Evolutionary conservation across 2,797 vertebrate species (phyloP).

Genomic region (Betta splendens): DNA sequence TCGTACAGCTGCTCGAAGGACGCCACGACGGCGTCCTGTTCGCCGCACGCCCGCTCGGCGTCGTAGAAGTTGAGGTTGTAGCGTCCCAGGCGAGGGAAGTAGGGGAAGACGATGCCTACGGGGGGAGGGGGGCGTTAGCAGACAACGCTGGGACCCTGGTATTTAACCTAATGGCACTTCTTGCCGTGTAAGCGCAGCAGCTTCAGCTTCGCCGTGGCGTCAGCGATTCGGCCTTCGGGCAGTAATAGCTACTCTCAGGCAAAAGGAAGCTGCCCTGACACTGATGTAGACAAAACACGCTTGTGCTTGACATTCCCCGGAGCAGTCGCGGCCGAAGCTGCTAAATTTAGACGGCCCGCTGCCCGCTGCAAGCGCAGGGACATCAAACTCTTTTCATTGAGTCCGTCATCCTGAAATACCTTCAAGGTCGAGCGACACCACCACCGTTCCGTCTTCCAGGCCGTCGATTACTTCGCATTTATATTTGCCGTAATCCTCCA

Average conservation of each 20-base stretch:
- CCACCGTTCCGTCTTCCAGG: constrained; percentile 89
- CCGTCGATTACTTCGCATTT: constrained; percentile 98
- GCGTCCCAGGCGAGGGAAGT: constrained; percentile 89
- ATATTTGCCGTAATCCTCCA: constrained; percentile 95
- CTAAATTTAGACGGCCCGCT: constrained; percentile 50
- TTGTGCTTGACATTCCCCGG: constrained; percentile 39
- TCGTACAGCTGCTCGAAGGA: constrained; percentile 93
- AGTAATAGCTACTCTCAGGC: constrained; percentile 25
- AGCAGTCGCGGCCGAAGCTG: constrained; percentile 19
- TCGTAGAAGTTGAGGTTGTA: constrained; percentile 94
- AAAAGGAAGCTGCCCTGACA: constrained; percentile 32
- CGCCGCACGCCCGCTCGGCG: constrained; percentile 86
- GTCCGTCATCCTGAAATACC: constrained; percentile 77
- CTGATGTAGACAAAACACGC: constrained; percentile 23
- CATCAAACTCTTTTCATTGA: constrained; percentile 17
- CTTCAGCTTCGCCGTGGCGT: constrained; percentile 3
- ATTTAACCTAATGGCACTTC: constrained; percentile 6
- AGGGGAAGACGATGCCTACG: constrained; percentile 91
- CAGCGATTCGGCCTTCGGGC: constrained; percentile 11
- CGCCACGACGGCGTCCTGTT: constrained; percentile 91
- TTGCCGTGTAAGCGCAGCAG: constrained; percentile 33
- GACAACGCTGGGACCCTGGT: background rate
- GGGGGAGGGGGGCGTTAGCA: background rate
- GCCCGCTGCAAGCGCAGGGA: constrained; percentile 8
- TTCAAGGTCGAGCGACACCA: constrained; percentile 91